These are phyloP conservation scores for Parambassis ranga DNA, from an alignment of 2,797 vertebrate genomes.

Conservation along the genomic window DNA sequence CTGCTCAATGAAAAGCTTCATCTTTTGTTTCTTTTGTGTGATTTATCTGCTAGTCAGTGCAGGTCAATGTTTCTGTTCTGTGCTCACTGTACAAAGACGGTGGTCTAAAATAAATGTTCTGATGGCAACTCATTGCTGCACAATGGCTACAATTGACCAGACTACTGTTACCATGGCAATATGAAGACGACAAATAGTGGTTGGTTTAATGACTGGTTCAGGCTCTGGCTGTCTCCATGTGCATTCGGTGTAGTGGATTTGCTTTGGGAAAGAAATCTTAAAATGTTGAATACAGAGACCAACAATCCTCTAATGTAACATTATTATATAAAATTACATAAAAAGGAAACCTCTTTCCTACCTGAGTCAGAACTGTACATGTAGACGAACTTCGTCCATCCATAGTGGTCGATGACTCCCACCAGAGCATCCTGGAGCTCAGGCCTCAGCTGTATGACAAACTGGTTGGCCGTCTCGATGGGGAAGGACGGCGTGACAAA, in stretches of 20 bases:
- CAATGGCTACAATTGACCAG: constrained; percentile 53
- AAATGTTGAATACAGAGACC: too few relatives aligned
- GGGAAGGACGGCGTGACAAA: constrained; percentile 98
- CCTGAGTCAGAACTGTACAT: constrained; percentile 98
- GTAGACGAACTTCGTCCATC: constrained; percentile 97
- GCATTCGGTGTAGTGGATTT: background rate
- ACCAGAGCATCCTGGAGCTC: constrained; percentile 97
- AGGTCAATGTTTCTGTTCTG: constrained; percentile 42
- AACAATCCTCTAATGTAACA: too few relatives aligned
- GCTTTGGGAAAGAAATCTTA: background rate
- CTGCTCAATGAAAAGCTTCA: constrained; percentile 25
- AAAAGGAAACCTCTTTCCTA: constrained; percentile 39
- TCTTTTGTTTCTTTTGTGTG: constrained; percentile 43
- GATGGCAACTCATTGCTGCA: constrained; percentile 37
- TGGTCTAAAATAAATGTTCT: constrained; percentile 35
- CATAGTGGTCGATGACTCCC: constrained; percentile 94
- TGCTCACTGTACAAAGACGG: constrained; percentile 11
- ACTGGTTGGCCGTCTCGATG: constrained; percentile 96
- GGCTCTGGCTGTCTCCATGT: background rate
- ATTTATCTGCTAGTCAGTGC: constrained; percentile 35
- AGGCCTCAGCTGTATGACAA: constrained; percentile 96
- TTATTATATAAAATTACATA: background rate
- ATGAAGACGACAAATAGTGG: constrained; percentile 38
- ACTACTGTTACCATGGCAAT: constrained; percentile 61
- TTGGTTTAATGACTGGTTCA: constrained; percentile 7